Evolutionary conservation across 2,797 vertebrate genomes (phyloP).

Genomic region (Philypnodon macrostomus): DNA sequence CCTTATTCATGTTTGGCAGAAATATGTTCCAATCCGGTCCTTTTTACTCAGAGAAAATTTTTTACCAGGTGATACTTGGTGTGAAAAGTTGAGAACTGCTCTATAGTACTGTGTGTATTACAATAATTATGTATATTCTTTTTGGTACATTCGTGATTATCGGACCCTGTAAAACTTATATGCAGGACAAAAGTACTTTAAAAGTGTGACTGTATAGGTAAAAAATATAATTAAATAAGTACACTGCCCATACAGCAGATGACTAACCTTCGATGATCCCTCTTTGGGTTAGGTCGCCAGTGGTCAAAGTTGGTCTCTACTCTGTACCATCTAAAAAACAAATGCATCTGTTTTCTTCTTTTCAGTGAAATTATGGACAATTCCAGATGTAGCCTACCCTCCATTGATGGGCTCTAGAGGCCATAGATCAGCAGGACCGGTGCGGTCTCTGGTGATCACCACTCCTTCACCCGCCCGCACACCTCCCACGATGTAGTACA

Average conservation of each 20-base stretch:
- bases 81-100: too few relatives aligned
- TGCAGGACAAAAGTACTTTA: too few relatives aligned
- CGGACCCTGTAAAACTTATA: too few relatives aligned
- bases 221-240: too few relatives aligned
- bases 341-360: background rate
- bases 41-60: too few relatives aligned
- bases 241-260: background rate
- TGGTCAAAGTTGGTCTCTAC: slow-evolving; percentile 96
- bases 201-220: too few relatives aligned
- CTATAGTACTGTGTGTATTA: too few relatives aligned
- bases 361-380: background rate
- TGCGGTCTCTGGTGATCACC: slow-evolving; percentile 87
- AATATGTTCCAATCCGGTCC: too few relatives aligned
- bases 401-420: slow-evolving; percentile 81
- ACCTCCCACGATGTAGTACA: slow-evolving; percentile 91
- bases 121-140: too few relatives aligned
- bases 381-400: slow-evolving; percentile 69
- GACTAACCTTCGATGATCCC: slow-evolving; percentile 82
- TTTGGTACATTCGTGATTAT: too few relatives aligned
- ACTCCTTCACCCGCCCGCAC: slow-evolving; percentile 77
- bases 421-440: slow-evolving; percentile 87
- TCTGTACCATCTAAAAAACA: slow-evolving; percentile 84
- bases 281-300: slow-evolving; percentile 81
- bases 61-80: too few relatives aligned
- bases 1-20: too few relatives aligned